Conservation (phyloP, 2,888 invertebrate genomes). For the Eristalinus sepulchralis region DNA sequence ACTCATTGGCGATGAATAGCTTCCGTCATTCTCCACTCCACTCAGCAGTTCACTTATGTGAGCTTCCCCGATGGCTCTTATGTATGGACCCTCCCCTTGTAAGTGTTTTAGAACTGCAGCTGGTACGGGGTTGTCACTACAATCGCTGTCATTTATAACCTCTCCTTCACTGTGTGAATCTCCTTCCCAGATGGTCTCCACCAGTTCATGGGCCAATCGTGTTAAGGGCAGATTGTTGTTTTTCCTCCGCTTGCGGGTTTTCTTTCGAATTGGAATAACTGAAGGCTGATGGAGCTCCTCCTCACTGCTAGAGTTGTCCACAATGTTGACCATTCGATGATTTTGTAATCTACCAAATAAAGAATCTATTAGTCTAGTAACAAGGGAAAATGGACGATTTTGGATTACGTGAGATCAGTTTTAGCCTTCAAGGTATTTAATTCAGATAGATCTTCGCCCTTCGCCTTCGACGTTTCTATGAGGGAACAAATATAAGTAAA, state of each 20-base stretch:
- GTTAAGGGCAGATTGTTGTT: constrained; percentile 77
- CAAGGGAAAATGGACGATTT: not conserved
- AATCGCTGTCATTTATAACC: constrained; percentile 79
- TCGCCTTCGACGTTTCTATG: constrained; percentile 65
- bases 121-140: constrained; percentile 78
- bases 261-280: constrained; percentile 78
- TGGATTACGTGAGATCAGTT: constrained; percentile 65
- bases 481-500: constrained; percentile 64
- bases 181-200: constrained; percentile 84
- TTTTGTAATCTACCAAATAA: constrained; percentile 75
- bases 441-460: constrained; percentile 63
- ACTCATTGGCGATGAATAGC: constrained; percentile 95
- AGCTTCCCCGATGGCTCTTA: constrained; percentile 81
- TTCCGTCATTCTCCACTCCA: constrained; percentile 89
- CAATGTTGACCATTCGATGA: constrained; percentile 79
- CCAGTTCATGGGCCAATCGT: constrained; percentile 81
- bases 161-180: constrained; percentile 83
- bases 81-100: constrained; percentile 82
- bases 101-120: constrained; percentile 80
- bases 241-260: constrained; percentile 78
- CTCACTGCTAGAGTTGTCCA: constrained; percentile 79
- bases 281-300: constrained; percentile 77
- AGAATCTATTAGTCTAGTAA: not conserved
- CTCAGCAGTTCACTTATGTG: constrained; percentile 81
- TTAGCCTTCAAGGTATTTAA: constrained; percentile 57